Evolutionary conservation across 1,140 invertebrate species (phyloP), one percentile per base, ranked within the genome.

Genomic region (Aphelinus certus): DNA sequence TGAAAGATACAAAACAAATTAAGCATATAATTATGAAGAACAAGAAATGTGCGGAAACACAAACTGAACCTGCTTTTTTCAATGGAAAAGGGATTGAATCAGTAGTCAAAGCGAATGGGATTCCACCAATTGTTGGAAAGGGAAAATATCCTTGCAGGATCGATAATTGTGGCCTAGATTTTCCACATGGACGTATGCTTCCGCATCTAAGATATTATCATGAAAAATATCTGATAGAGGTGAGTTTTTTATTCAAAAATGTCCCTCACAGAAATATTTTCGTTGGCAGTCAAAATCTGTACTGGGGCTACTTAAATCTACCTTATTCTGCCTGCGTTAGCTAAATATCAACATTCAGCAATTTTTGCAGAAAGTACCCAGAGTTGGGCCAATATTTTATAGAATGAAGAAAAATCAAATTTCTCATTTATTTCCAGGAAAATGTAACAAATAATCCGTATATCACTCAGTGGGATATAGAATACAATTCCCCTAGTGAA

Each of bases 61-160:
- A 81, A 67, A 82, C 81, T 3, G 76, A 79, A 7, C 42, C 6
- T 42, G 9, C 26, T 26, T 26, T 26, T 26, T 26, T 26, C 26
- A 26, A 26, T 26, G 26, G 26, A 26, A 26, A 26, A 26, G 26
- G 26, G 26, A 26, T 26, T 26, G 26, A 26, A 26, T 26, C 26
- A 26, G 26, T 26, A 26, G 26, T 26, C 26, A 26, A 26, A 26
- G 26, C 26, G 26, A 26, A 26, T 26, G 26, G 26, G 26, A 26
- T 76, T 2, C 42, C 62, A 47, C 77, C 80, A 55, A 74, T 10
- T 68, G 57, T 77, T 61, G 80, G 77, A 5, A 82, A 81, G 55
- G 82, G 83, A 42, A 5, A 6, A 9, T 85, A 80, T 76, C 81
- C 80, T 6, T 85, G 81, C 65, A 70, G 66, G n/a, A 77, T 84